Base-by-base conservation (phyloP, 2,797 vertebrate species). In the Phalanger gymnotis region DNA sequence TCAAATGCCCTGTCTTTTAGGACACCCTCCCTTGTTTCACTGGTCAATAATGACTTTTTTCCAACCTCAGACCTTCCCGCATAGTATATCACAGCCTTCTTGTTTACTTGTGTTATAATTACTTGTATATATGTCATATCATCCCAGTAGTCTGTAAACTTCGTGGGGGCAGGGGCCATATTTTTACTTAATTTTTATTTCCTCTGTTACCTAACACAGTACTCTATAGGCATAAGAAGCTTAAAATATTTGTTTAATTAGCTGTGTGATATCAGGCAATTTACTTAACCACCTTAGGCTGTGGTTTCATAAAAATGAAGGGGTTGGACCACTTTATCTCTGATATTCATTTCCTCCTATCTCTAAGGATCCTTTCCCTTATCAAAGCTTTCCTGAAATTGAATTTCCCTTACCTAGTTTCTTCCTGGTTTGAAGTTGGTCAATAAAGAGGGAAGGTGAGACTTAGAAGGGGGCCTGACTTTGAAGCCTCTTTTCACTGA, bases 161-260 rank as follows among this genome's bases (percentile, higher is more conserved):
- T 47, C 54, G 92, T 93, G 56, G 57, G 61, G 92, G 25, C 25
- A 96, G 89, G 34, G 13, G 52, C 11, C 40, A 90, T 90, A 52
- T 90, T 11, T 90, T 53, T 28, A 4, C 13, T 91, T 58, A 51
- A 91, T 11, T 95, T 94, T 47, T 92, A 28, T 7, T 47, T 93
- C 52, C 54, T 54, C 55, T 90, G 19, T 93, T 81, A 94, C 91
- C 27, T 94, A 5, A 56, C 57, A 1, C 27, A 40, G 28, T 56
- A 34, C 94, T 51, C 90, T 56, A 28, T 52, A 57, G 91, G 91
- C 89, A 93, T 53, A 90, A 87, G 95, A 61, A 90, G n/a, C 51
- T 92, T 31, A 53, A 47, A 93, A 90, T 92, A 93, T 96, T 96
- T 54, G 52, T 52, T 40, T 91, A 81, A 90, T 40, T 87, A 55